Percentiles rank a stretch among this genome's conserved stretches.
These are phyloP conservation scores for Raphicerus campestris DNA, from an alignment of 2,113 vertebrate genomes.

Conservation along the genomic window DNA sequence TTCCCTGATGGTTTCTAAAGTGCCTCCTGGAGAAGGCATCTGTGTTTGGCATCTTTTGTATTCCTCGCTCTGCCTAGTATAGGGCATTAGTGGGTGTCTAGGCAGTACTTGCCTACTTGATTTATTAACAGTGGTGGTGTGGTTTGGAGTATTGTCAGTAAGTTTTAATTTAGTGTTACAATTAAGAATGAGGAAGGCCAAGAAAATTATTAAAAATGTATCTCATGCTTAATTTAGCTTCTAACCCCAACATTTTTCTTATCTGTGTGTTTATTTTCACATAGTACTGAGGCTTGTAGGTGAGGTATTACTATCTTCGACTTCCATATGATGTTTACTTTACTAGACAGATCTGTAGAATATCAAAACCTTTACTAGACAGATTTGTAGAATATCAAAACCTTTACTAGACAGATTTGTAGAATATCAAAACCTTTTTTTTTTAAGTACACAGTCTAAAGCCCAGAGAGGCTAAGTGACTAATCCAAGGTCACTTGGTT, in stretches of 20 bases:
- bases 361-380: no score
- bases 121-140: not conserved
- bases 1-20: not conserved
- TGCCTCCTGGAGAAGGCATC: not conserved
- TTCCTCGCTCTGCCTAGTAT: not conserved
- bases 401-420: not conserved
- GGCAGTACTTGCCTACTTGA: not conserved
- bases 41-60: not conserved
- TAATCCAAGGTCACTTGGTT: not conserved
- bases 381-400: no score
- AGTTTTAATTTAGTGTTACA: conserved; percentile 14
- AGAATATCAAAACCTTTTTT: not conserved
- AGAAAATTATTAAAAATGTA: not conserved
- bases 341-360: no score
- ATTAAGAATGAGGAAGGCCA: not conserved
- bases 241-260: not conserved
- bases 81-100: not conserved
- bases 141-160: not conserved
- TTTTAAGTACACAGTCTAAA: not conserved
- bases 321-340: not conserved
- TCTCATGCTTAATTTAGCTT: not conserved
- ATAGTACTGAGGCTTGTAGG: not conserved
- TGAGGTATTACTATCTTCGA: not conserved
- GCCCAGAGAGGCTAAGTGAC: not conserved
- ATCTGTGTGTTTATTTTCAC: not conserved